Percentiles rank a stretch among this genome's conserved stretches.
phyloP scores from a whole-genome alignment of 2,113 vertebrate species.

The Nothobranchius furzeri region DNA sequence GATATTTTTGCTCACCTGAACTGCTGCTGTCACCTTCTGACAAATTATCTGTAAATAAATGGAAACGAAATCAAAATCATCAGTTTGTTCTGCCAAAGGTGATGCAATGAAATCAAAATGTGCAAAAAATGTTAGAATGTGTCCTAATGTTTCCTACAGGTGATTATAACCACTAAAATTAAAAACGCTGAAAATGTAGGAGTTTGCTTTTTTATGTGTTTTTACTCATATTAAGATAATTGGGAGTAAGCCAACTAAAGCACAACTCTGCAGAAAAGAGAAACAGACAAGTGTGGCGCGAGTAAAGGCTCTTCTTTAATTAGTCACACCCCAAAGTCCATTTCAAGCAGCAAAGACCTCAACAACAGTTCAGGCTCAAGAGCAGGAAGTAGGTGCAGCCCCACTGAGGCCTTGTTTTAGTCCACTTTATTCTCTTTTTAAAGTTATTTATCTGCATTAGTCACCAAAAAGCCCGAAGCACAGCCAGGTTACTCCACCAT shows the following conservation, averaged over 20 bases:
- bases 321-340: background rate
- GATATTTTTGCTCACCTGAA: constrained; percentile 59
- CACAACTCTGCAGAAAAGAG: background rate
- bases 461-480: constrained; percentile 33
- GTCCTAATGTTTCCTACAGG: constrained; percentile 3
- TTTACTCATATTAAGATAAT: background rate
- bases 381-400: background rate
- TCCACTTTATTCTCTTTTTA: constrained; percentile 4
- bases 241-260: too few relatives aligned
- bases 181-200: background rate
- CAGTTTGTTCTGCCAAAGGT: background rate
- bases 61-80: constrained; percentile 1
- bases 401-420: background rate
- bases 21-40: constrained; percentile 64
- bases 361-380: background rate
- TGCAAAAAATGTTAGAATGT: background rate
- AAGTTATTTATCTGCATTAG: constrained; percentile 6
- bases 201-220: background rate
- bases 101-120: background rate
- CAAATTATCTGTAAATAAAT: constrained; percentile 60
- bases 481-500: constrained; percentile 6
- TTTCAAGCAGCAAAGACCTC: background rate
- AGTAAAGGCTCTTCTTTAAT: background rate
- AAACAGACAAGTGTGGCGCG: background rate
- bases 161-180: background rate